Evolutionary conservation across 2,888 invertebrate genomes (phyloP), one percentile per base, ranked within the genome.

Genomic region (Corythucha ciliata): DNA sequence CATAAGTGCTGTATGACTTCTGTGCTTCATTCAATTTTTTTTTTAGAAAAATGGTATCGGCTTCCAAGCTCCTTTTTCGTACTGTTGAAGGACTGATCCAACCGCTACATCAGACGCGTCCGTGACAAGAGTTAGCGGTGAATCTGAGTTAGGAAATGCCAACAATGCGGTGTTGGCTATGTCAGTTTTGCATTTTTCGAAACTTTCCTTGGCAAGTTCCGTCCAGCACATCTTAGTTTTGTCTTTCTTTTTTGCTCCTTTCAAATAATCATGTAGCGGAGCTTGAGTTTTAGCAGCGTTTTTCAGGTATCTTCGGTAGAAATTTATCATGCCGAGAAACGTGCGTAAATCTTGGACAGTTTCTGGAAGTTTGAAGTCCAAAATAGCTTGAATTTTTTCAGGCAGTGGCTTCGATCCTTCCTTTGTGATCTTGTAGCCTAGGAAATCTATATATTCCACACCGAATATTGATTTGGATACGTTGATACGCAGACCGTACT

Each of bases 281-380:
- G 51, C 24, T 12, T 59, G 51, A 10, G 42, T 44, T 41, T 44
- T 33, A 0, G 55, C 57, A 12, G 59, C 60, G 18, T 59, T 33
- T 16, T 37, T 16, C 1, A 69, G 56, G 54, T 63, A 68, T 6
- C 63, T 48, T 3, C 68, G 50, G 29, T 66, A 67, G 57, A 65
- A 66, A 53, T 66, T 68, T 0, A 66, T n/a, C 62, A 66, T 65
- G 1, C 65, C 66, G 1, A 68, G 39, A 55, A 65, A 66, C 4
- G 58, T 52, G 3, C 62, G 53, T 2, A 58, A 34, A n/a, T 56
- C 45, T 2, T 25, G 16, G 12, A 59, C 36, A 12, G 50, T 55
- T n/a, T 50, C 22, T 2, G 58, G 57, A 27, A 42, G 27, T 32
- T 49, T 42, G 29, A 32, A 55, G 3, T 42, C 37, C 10, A 27